Conservation (phyloP, 2,113 vertebrate species). For the Leptosomus discolor region DNA sequence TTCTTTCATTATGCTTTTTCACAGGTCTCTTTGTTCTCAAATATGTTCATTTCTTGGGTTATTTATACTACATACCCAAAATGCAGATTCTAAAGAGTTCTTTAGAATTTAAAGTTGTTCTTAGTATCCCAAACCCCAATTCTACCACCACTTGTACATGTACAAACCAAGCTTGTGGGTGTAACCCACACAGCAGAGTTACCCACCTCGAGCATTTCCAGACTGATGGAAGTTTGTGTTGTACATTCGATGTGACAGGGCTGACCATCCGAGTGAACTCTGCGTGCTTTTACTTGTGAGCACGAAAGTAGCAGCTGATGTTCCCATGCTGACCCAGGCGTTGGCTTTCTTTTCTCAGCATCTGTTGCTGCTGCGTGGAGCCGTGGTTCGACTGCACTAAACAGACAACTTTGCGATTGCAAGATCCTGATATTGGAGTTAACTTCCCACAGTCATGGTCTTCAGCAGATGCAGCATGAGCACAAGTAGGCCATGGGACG, state of each 20-base stretch:
- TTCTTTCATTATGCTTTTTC: conserved; percentile 29
- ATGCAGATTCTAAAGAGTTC: neutral
- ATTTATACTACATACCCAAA: neutral
- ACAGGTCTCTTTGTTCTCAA: conserved; percentile 42
- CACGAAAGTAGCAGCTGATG: neutral
- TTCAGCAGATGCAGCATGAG: neutral
- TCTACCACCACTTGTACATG: neutral
- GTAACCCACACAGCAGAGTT: neutral
- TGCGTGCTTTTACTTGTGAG: neutral
- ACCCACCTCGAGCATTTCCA: neutral
- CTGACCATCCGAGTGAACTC: neutral
- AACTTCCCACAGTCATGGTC: fast-evolving
- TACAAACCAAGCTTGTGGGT: neutral
- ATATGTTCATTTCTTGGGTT: conserved; percentile 12
- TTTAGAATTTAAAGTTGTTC: neutral
- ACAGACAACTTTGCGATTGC: neutral
- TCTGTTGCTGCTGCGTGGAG: neutral
- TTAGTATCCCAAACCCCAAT: neutral
- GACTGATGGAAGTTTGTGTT: neutral
- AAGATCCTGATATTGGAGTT: neutral
- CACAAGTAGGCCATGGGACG: neutral
- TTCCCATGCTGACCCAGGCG: neutral
- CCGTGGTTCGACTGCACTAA: fast-evolving
- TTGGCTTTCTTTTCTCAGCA: neutral
- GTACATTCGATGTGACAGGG: neutral